phyloP scores from a whole-genome alignment of 2,113 vertebrate genomes.

The rat (Rattus norvegicus) region DNA sequence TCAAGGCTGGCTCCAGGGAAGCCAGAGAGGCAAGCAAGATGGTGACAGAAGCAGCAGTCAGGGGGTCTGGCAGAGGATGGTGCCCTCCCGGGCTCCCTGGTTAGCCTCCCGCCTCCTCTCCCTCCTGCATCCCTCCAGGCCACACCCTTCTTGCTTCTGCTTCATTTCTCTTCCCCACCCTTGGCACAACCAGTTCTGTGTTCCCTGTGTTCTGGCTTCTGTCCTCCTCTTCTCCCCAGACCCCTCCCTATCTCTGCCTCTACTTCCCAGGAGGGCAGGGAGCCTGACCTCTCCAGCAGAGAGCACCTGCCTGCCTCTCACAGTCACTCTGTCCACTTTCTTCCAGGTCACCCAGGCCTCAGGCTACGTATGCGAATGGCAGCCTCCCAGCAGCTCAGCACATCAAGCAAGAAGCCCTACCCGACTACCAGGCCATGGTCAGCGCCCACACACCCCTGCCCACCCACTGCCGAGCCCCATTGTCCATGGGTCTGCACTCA shows the following conservation, averaged over 20 bases:
- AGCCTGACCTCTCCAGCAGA: conserved; percentile 47
- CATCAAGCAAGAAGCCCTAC: conserved; percentile 94
- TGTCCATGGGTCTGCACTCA: conserved; percentile 90
- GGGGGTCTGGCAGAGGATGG: background rate
- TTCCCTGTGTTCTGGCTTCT: background rate
- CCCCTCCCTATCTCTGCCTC: background rate
- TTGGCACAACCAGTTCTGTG: background rate
- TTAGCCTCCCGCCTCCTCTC: background rate
- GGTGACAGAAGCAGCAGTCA: fast-evolving
- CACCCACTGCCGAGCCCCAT: conserved; percentile 85
- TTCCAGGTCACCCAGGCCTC: conserved; percentile 88
- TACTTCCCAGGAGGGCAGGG: fast-evolving
- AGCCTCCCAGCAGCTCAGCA: conserved; percentile 86
- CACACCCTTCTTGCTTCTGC: background rate
- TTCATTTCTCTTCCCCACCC: background rate
- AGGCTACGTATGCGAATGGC: conserved; percentile 85
- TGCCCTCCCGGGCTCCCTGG: fast-evolving
- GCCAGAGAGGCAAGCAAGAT: background rate
- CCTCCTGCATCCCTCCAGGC: background rate
- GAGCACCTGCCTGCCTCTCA: conserved; percentile 35
- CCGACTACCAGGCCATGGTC: conserved; percentile 87
- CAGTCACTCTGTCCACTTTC: conserved; percentile 77
- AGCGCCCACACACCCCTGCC: conserved; percentile 79
- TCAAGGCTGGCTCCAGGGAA: background rate
- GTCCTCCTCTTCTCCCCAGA: background rate